phyloP scores from a whole-genome alignment of 2,888 invertebrate species.

The Ophion ellenae region DNA sequence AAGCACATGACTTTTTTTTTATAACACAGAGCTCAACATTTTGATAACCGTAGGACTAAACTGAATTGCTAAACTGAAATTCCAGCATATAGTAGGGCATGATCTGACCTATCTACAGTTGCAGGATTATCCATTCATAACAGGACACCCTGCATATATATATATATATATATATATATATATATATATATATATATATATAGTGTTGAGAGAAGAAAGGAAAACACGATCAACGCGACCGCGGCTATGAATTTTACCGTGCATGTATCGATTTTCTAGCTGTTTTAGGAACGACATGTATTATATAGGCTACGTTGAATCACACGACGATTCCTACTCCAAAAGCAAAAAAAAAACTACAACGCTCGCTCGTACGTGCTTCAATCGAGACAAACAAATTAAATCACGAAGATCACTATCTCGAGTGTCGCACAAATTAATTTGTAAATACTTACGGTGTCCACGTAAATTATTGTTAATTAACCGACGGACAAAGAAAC shows the following conservation, averaged over 20 bases:
- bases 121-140: too few species aligned
- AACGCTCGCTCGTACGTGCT: slow-evolving; percentile 30
- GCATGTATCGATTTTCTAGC: slow-evolving; percentile 43
- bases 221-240: slow-evolving; percentile 23
- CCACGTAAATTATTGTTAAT: slow-evolving; percentile 45
- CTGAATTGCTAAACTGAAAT: too few species aligned
- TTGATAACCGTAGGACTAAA: too few species aligned
- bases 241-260: slow-evolving; percentile 59
- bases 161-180: too few species aligned
- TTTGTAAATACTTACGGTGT: slow-evolving; percentile 66
- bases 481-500: slow-evolving; percentile 6
- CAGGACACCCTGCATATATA: too few species aligned
- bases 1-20: too few species aligned
- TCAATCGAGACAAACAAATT: slow-evolving; percentile 23
- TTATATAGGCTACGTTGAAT: slow-evolving; percentile 44
- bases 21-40: too few species aligned
- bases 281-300: slow-evolving; percentile 51
- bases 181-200: too few species aligned
- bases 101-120: too few species aligned
- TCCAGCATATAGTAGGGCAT: too few species aligned
- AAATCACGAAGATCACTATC: slow-evolving; percentile 25
- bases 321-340: slow-evolving; percentile 26
- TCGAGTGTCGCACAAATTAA: slow-evolving; percentile 61
- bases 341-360: slow-evolving; percentile 8
- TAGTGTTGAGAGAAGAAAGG: neutral